Evolutionary conservation across 2,797 vertebrate species (phyloP), one percentile per base, ranked within the genome.

Genomic region (Tokudaia muenninki): DNA sequence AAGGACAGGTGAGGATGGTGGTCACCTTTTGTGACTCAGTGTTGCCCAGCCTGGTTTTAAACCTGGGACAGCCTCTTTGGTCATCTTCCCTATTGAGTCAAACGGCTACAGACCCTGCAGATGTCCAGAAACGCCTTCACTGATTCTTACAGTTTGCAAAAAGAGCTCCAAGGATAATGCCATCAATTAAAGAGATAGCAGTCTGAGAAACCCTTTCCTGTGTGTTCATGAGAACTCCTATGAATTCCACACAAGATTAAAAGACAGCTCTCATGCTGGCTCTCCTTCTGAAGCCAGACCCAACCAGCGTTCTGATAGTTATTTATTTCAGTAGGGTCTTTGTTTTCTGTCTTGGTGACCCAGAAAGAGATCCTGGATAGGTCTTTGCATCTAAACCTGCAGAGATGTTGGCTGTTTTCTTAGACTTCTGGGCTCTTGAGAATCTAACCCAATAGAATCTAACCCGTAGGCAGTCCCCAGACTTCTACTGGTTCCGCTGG

Each of bases 131-230:
- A 96, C 92, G 11, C 75, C 80, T 12, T 9, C 50, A 90, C 14
- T 75, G 21, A 55, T 96, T 83, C 37, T 6, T 70, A 7, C 19
- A 50, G 34, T 72, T 88, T 87, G 72, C 19, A 65, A 87, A 87
- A 94, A 72, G n/a, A 77, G 26, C 12, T 94, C 61, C 92, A 29
- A 80, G 47, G 37, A 87, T 84, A 82, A 92, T 79, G 13, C 31
- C 80, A 11, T 96, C 72, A 94, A 55, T 52, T 19, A 96, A 91
- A 87, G 82, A 37, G 67, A 75, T 63, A 26, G 29, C 55, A 77
- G 19, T 75, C 61, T 63, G 52, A 80, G 63, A 80, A 92, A 92
- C 26, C 21, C 26, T 55, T 93, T 96, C 89, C 65, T 88, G 90
- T 31, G 61, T 37, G 67, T 14, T 21, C 50, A 37, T 79, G 61